A percentile compares a stretch with the other conserved stretches of the same genome.
These are phyloP conservation scores for Heliangelus exortis DNA, from an alignment of 2,797 vertebrate species.

Conservation along the genomic window DNA sequence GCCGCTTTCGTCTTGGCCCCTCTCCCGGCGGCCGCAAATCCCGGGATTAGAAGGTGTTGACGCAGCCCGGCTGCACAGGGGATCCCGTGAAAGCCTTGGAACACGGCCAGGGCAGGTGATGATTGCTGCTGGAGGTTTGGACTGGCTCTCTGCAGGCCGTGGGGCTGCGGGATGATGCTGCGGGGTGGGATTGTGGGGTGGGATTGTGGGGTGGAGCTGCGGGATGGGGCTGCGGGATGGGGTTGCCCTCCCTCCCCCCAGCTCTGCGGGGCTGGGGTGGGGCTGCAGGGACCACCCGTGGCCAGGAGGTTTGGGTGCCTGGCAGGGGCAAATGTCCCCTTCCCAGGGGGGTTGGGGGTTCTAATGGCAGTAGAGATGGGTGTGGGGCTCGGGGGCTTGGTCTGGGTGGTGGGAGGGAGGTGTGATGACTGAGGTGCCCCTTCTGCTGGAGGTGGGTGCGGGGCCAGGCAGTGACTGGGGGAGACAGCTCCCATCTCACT, in stretches of 20 bases:
- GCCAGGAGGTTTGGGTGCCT: not conserved
- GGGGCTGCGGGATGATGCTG: too few species aligned
- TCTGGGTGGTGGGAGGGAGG: not conserved
- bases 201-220: too few species aligned
- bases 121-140: not conserved
- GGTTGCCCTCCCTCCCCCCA: too few species aligned
- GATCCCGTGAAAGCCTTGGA: not conserved
- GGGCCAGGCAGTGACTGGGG: not conserved
- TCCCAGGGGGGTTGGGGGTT: not conserved
- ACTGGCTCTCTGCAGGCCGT: not conserved
- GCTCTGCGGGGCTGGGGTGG: not conserved
- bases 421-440: not conserved
- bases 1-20: accelerated
- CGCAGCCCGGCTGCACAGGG: accelerated
- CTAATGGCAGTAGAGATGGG: not conserved
- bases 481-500: not conserved
- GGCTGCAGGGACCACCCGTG: not conserved
- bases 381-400: not conserved
- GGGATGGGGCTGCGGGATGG: too few species aligned
- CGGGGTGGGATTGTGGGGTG: too few species aligned
- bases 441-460: not conserved
- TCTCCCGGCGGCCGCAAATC: not conserved
- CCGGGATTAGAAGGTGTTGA: not conserved
- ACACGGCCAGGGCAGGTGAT: not conserved
- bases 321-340: not conserved